Base-by-base conservation (phyloP, 1,140 invertebrate species). In the Globodera rostochiensis region DNA sequence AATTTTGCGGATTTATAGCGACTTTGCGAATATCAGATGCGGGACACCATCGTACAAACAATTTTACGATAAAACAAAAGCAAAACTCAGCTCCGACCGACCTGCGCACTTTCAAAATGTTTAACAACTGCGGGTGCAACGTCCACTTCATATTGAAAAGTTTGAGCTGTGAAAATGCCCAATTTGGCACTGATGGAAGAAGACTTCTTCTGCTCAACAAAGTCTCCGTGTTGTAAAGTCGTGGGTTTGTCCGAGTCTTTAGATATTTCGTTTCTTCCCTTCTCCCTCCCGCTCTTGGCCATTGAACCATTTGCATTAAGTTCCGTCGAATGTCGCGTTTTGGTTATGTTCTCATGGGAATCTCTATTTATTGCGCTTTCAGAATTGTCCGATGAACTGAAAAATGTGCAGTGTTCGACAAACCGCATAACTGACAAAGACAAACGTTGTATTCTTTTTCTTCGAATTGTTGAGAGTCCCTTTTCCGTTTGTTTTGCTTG, bases 91-190 rank as follows among this genome's bases (percentile, higher is more conserved):
- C 36, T 53, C 25, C 11, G 9, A 8, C 3, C 45, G 57, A 75
- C 74, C 46, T 75, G 74, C 15, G 66, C 74, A 9, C 76, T 78
- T 47, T 78, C 76, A 67, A 69, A 78, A 6, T 25, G 76, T 78
- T 78, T n/a, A 4, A 70, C 76, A 71, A 60, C 57, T 19, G 76
- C 36, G 8, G 76, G 76, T 21, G 76, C 45, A 15, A 78, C 64
- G 69, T 78, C 76, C 47, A 69, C 50, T 11, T 78, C 76, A 8
- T 64, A 78, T 19, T 21, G 60, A 47, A 78, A 69, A 15, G 64
- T 46, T 6, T 49, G 57, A 7, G 64, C 76, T 50, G 64, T 49
- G n/a, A 78, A 78, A 70, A 78, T 78, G n/a, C 60, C 36, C 46
- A 78, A 15, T 60, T 5, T 6, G 57, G 3, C 57, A 60, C 11